phyloP scores from a whole-genome alignment of 2,113 vertebrate genomes.

The Nyctereutes procyonoides region DNA sequence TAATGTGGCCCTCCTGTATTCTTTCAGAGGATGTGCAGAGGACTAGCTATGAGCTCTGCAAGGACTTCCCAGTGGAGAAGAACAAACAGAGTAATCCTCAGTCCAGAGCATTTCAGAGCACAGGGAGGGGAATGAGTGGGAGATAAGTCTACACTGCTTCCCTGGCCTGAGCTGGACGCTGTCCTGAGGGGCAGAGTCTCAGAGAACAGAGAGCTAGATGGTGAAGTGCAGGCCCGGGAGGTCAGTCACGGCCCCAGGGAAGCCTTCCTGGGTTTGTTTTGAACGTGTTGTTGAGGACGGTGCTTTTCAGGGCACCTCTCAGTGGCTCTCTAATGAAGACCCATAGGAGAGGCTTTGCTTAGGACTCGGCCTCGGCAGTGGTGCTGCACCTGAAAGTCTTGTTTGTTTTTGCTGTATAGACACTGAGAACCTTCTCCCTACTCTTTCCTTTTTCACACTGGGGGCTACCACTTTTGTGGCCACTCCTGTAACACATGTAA shows the following conservation, averaged over 20 bases:
- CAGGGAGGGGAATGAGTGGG: neutral
- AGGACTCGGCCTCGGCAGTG: neutral
- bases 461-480: neutral
- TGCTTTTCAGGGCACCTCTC: neutral
- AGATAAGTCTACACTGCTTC: neutral
- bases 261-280: conserved; percentile 44
- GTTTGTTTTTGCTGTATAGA: neutral
- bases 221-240: neutral
- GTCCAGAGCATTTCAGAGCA: neutral
- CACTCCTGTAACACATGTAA: neutral
- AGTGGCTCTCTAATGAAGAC: conserved; percentile 63
- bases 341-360: conserved; percentile 47
- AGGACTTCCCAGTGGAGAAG: neutral
- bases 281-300: conserved; percentile 13
- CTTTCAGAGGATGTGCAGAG: neutral
- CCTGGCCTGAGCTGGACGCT: neutral
- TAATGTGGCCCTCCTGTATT: neutral
- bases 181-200: neutral
- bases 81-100: neutral
- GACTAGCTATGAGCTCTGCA: neutral
- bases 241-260: conserved; percentile 40
- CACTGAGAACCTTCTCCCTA: neutral
- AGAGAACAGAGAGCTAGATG: neutral
- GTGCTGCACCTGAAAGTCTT: neutral
- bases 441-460: neutral